These are phyloP conservation scores for Spodoptera exigua DNA, from an alignment of 2,888 invertebrate species.

Conservation along the genomic window DNA sequence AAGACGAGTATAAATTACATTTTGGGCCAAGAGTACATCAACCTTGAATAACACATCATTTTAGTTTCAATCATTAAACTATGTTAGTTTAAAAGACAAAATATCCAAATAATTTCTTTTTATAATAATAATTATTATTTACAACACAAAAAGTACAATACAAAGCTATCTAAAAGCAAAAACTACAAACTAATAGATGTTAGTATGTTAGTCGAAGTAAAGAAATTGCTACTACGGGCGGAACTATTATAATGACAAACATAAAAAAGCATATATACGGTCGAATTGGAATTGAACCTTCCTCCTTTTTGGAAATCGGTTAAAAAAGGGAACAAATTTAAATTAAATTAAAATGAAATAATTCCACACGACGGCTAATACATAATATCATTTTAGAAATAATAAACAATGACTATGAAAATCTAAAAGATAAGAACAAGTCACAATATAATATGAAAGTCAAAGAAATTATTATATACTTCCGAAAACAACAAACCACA, in stretches of 20 bases:
- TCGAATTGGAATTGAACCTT: too few species aligned
- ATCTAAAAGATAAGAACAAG: background rate
- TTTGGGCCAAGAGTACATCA: too few species aligned
- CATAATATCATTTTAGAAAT: constrained; percentile 11
- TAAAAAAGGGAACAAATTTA: background rate
- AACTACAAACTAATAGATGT: constrained; percentile 37
- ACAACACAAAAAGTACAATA: background rate
- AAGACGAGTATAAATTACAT: too few species aligned
- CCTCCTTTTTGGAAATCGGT: too few species aligned
- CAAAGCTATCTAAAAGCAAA: constrained; percentile 30
- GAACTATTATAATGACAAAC: constrained; percentile 13
- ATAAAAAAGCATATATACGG: too few species aligned
- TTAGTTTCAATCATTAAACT: too few species aligned
- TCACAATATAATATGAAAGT: background rate
- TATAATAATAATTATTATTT: background rate
- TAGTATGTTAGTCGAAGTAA: constrained; percentile 55
- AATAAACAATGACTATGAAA: background rate
- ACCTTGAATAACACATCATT: too few species aligned
- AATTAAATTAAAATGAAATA: constrained; percentile 8
- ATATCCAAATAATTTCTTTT: background rate
- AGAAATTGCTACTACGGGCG: constrained; percentile 49
- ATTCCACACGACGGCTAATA: constrained; percentile 9
- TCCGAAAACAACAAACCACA: constrained; percentile 23
- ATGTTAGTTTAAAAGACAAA: too few species aligned
- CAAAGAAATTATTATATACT: background rate